Base-by-base conservation (phyloP, 2,888 invertebrate species). In the Poecilobothrus nobilitatus region DNA sequence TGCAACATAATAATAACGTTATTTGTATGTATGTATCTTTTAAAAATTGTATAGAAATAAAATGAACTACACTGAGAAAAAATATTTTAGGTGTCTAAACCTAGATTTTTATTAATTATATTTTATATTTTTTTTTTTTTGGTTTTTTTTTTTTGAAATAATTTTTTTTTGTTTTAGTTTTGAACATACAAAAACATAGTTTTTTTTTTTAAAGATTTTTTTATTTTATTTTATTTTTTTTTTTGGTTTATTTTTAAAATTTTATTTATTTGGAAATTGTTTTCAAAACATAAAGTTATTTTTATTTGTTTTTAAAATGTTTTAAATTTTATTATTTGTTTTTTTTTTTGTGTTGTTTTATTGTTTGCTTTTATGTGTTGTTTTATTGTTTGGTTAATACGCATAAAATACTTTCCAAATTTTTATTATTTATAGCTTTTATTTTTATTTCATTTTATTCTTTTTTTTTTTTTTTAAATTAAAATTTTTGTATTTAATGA, bases 11-110 rank as follows among this genome's bases (percentile, higher is more conserved):
- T 27, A 27, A 4, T 27, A 27, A 27, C 27, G 3, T 3, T 37
- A 37, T 37, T 37, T 37, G 37, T 37, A 7, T 37, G 12, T 5
- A 37, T 37, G 37, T 37, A 5, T 27, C 5, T 27, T 27, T 8
- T 37, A 8, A 37, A 12, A 37, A 12, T 37, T 53, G 53, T 53
- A 18, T 9, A 53, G 18, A 12, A 53, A 53, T 53, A 53, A 53
- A 53, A 3, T 53, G 15, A 53, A 53, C 18, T 18, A 53, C 53
- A 53, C 41, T 41, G 41, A 41, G 41, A 53, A n/a, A 53, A 37
- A 53, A 18, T 53, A 53, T 53, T 53, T 53, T 53, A 53, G 53
- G 53, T 53, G 53, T 53, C 53, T 53, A 53, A 53, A 53, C 53
- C 53, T 53, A 53, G 53, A 53, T 18, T 53, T 41, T 41, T 41